Conservation (phyloP, 1,140 invertebrate species). For the Calliphora vicina region DNA sequence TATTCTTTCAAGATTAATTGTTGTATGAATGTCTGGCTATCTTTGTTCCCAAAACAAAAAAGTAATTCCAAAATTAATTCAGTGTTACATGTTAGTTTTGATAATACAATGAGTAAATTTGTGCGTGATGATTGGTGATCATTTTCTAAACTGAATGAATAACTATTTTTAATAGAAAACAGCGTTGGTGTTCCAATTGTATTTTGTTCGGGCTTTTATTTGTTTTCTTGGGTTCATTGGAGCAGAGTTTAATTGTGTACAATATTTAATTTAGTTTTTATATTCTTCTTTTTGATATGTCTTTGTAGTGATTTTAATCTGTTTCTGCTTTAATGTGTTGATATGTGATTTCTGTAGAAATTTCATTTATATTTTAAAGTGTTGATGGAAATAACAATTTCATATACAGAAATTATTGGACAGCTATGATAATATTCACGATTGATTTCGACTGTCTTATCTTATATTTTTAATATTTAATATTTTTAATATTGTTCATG, state of each 20-base stretch:
- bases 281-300: neutral
- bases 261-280: neutral
- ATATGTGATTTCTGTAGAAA: neutral
- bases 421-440: too few species aligned
- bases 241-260: neutral
- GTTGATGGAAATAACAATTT: too few species aligned
- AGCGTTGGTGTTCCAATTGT: neutral
- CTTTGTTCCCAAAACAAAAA: neutral
- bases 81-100: neutral
- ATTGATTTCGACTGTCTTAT: too few species aligned
- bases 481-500: too few species aligned
- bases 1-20: slow-evolving; percentile 18
- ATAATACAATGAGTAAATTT: neutral
- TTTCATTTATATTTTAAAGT: neutral
- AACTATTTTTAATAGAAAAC: neutral
- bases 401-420: too few species aligned
- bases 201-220: neutral
- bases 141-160: neutral
- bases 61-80: neutral
- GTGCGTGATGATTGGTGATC: neutral
- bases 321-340: neutral
- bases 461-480: too few species aligned
- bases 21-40: neutral
- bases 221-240: neutral
- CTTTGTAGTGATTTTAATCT: neutral